phyloP scores from a whole-genome alignment of 2,888 invertebrate genomes.

The Serrognathus titanus region DNA sequence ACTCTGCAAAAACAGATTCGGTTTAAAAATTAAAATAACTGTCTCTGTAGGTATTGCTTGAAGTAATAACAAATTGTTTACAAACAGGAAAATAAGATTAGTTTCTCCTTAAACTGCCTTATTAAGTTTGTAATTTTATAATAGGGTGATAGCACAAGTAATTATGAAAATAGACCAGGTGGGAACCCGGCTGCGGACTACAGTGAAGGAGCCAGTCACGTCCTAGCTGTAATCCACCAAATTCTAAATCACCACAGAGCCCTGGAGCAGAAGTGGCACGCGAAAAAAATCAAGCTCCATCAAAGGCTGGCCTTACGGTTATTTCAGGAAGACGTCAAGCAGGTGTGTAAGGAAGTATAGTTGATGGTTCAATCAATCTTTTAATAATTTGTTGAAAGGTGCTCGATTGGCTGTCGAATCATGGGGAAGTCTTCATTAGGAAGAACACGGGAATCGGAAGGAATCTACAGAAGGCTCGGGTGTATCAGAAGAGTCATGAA shows the following conservation, averaged over 20 bases:
- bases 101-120: no score
- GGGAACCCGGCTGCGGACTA: slow-evolving; percentile 93
- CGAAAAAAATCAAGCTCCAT: slow-evolving; percentile 91
- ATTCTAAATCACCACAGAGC: slow-evolving; percentile 93
- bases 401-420: slow-evolving; percentile 94
- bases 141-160: slow-evolving; percentile 54
- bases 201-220: slow-evolving; percentile 94
- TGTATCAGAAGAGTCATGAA: slow-evolving; percentile 96
- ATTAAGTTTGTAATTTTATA: slow-evolving; percentile 2
- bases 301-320: slow-evolving; percentile 87
- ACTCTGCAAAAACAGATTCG: no score
- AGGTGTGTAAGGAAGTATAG: slow-evolving; percentile 55
- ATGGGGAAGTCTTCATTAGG: slow-evolving; percentile 93
- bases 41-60: no score
- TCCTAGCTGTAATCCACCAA: slow-evolving; percentile 93
- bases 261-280: slow-evolving; percentile 91
- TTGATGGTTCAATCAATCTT: neutral
- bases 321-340: slow-evolving; percentile 97
- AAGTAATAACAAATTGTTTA: no score
- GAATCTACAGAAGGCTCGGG: slow-evolving; percentile 90
- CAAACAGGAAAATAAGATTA: no score
- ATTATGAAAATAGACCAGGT: slow-evolving; percentile 54
- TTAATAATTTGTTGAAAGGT: slow-evolving; percentile 56
- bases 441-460: slow-evolving; percentile 97
- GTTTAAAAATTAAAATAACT: no score